Conservation (phyloP, 2,797 vertebrate species). For the Acridotheres tristis region DNA sequence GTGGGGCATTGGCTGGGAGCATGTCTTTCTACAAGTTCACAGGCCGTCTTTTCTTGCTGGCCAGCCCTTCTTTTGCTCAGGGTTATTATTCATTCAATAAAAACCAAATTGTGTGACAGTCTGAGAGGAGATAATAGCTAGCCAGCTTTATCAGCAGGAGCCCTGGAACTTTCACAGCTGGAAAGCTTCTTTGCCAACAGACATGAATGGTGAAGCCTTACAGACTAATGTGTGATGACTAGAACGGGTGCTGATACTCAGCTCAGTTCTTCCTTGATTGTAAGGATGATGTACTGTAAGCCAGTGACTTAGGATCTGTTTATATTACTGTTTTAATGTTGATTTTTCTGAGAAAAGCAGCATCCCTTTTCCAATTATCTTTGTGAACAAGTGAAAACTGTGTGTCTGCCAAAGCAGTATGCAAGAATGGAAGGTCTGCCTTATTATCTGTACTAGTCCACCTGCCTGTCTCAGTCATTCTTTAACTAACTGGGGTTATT, state of each 20-base stretch:
- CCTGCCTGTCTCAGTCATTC: background rate
- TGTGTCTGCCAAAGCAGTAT: background rate
- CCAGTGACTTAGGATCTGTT: background rate
- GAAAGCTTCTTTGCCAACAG: background rate
- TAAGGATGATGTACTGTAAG: background rate
- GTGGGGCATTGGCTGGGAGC: background rate
- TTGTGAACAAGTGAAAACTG: background rate
- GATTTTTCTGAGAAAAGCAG: background rate
- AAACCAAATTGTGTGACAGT: background rate
- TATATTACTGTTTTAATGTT: background rate
- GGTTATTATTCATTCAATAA: background rate
- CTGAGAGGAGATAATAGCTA: background rate
- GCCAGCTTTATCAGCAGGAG: background rate
- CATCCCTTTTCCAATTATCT: background rate
- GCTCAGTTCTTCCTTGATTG: background rate
- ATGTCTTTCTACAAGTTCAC: background rate
- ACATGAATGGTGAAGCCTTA: background rate
- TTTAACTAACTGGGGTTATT: background rate
- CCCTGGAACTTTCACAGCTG: slow-evolving; percentile 10
- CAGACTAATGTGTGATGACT: fast-evolving
- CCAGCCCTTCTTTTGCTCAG: background rate
- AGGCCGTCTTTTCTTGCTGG: background rate
- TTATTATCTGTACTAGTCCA: background rate
- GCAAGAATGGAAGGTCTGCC: background rate
- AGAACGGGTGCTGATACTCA: background rate